Evolutionary conservation across 2,888 invertebrate species (phyloP), one percentile per base, ranked within the genome.

Genomic region (Nymphalis c-album): DNA sequence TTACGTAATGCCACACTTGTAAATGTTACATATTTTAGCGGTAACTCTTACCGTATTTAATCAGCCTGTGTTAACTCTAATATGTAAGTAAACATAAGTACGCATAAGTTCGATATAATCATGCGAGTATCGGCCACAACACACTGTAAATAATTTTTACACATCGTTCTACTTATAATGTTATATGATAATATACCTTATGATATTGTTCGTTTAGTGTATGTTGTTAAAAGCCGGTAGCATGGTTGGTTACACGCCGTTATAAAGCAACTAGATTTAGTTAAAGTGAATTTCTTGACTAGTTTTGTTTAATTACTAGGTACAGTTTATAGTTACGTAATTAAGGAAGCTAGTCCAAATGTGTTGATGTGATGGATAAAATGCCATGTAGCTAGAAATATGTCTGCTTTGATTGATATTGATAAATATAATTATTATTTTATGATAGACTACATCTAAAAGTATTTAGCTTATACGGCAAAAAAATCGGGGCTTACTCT

Each of bases 341-440:
- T 89, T 90, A 90, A 91, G 90, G 78, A 91, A 91, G 91, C 92
- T 92, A 92, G 92, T 92, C 92, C 89, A 88, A 90, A 88, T 88
- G 86, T 88, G 82, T 88, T 82, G 86, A 88, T 88, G 88, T 90
- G 90, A 88, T 88, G 87, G 89, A 87, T 87, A 82, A 85, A 85
- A 90, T 87, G 91, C 87, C 88, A 88, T 89, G 85, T 87, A 86
- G 82, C 78, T 86, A 85, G 80, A 82, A 75, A 80, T 83, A 78
- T 74, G 75, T 74, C 73, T 78, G 77, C 75, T 76, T 72, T 73
- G 73, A 69, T 65, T 71, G 63, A 64, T 69, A 69, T 67, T 71
- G 68, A 68, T 71, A 69, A 65, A 68, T 71, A 73, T 70, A 68
- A 48, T 61, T 74, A 74, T 75, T 74, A 74, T 75, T 67, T 74